Conservation (phyloP, 1,140 invertebrate species). For the Macrobrachium nipponense region DNA sequence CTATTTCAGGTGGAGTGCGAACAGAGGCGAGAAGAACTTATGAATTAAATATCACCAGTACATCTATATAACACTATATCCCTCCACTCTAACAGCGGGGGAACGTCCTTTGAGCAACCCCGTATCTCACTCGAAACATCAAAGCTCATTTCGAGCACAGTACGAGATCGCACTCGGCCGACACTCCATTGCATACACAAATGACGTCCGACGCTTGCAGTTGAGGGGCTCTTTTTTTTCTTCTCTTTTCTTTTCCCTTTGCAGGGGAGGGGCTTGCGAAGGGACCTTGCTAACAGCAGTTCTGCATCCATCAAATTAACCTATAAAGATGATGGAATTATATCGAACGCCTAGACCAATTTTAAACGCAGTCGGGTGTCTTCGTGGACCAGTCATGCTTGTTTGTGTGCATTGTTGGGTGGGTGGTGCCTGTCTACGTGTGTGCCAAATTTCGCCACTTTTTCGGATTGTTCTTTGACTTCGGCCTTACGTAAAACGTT, state of each 20-base stretch:
- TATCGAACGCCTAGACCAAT: constrained; percentile 36
- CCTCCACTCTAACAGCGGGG: constrained; percentile 23
- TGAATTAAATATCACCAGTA: constrained; percentile 53
- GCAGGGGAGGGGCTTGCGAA: not conserved
- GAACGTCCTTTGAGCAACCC: constrained; percentile 16
- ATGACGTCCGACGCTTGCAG: not conserved
- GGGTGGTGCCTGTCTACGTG: not conserved
- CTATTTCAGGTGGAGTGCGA: not conserved
- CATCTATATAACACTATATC: constrained; percentile 56
- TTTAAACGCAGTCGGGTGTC: constrained; percentile 48
- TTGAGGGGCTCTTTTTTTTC: not conserved
- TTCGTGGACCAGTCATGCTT: not conserved
- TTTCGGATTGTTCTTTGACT: too few species aligned
- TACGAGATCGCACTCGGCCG: constrained; percentile 35
- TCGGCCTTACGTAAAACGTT: too few species aligned
- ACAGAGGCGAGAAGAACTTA: constrained; percentile 13
- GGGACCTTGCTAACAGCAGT: constrained; percentile 1
- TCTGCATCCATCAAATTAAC: constrained; percentile 29
- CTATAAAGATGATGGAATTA: constrained; percentile 48
- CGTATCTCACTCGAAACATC: constrained; percentile 43
- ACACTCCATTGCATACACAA: constrained; percentile 18
- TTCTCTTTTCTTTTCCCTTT: not conserved
- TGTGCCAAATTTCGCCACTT: not conserved
- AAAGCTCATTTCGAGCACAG: constrained; percentile 52
- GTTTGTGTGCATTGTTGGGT: too few species aligned